Base-by-base conservation (phyloP, 2,113 vertebrate species). In the Noctilio leporinus region DNA sequence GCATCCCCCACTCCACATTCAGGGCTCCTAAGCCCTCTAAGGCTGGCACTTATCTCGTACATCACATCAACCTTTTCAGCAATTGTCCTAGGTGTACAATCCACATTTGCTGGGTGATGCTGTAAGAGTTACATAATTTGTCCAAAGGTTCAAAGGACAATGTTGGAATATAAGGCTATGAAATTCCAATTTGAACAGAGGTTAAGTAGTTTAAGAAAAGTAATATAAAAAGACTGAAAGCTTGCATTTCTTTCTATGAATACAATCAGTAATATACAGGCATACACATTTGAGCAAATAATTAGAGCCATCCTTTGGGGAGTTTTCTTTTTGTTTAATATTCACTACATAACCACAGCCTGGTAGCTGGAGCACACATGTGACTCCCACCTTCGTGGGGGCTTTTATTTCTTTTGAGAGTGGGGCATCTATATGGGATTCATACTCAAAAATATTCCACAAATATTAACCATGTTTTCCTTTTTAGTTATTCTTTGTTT, bases 251-350 rank as follows among this genome's bases (percentile, higher is more conserved):
- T 83, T 84, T 89, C 89, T 72, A 22, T 53, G 30, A 45, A 86
- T 26, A 87, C 57, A 69, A 73, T 59, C 55, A 53, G 43, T 81
- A 93, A 57, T 51, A 43, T 83, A 11, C 30, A 16, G 17, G 4
- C n/a, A 75, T 24, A 64, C 16, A 84, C 43, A 65, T 47, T 65
- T 57, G 73, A 96, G 70, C 93, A 91, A 92, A 92, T 78, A 94
- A 92, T 81, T 64, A 64, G 12, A 94, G 55, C 55, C 24, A 65
- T 89, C 20, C 24, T 91, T 55, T 43, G 5, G 49, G 55, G 24
- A 55, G 72, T 65, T 92, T 91, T 84, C 30, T 73, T 64, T 53
- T 86, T 49, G 26, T 75, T 87, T 59, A 57, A 43, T 24, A 22
- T 91, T 91, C 35, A 33, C 67, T 73, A 14, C 53, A 19, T 5